Conservation (phyloP, 2,797 vertebrate species). For the Acanthiza pusilla region DNA sequence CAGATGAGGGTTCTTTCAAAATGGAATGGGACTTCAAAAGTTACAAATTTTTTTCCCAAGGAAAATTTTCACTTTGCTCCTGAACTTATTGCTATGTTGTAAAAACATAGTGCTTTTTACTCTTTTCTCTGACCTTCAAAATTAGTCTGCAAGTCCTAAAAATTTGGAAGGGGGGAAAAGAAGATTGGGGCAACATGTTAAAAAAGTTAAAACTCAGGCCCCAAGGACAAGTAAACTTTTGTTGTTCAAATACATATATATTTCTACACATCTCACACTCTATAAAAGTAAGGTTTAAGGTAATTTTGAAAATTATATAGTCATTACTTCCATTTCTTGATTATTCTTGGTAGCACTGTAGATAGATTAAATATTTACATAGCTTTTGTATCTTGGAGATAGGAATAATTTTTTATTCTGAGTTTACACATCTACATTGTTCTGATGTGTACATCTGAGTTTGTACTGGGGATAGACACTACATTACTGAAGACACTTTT, state of each 20-base stretch:
- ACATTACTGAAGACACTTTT: not conserved
- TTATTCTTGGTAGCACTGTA: not conserved
- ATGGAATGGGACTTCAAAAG: not conserved
- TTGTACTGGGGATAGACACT: not conserved
- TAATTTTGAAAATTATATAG: not conserved
- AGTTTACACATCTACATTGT: not conserved
- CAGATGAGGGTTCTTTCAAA: not conserved
- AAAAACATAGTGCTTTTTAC: not conserved
- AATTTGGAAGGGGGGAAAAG: fast-evolving
- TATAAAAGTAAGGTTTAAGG: not conserved
- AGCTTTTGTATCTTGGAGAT: not conserved
- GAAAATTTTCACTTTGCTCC: not conserved
- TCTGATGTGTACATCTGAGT: no score
- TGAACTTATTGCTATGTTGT: fast-evolving
- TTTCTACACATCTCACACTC: not conserved
- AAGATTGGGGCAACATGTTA: fast-evolving
- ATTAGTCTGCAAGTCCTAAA: not conserved
- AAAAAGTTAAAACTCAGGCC: not conserved
- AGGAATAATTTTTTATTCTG: not conserved
- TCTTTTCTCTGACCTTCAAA: not conserved
- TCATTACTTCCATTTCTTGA: not conserved
- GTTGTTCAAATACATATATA: not conserved
- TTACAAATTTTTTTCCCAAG: not conserved
- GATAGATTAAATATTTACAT: not conserved
- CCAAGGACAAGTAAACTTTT: not conserved